A percentile compares a stretch with the other conserved stretches of the same genome.
Evolutionary conservation across 1,140 invertebrate genomes (phyloP).

Genomic region (Meloidogyne hapla): DNA sequence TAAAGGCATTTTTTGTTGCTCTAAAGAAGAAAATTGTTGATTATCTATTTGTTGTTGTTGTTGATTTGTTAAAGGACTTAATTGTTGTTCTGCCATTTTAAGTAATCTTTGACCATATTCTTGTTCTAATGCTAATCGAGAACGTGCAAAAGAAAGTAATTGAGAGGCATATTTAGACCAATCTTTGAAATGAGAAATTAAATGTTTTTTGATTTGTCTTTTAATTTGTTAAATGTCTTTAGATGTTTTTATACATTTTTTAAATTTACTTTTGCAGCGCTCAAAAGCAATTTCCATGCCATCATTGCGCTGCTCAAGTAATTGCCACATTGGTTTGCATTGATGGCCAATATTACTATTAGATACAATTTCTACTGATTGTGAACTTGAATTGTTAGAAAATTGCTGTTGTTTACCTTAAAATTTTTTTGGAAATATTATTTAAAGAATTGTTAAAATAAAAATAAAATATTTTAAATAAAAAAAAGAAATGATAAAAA

Average conservation of each 20-base stretch:
- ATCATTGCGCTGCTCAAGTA: slow-evolving; percentile 39
- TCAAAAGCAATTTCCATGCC: slow-evolving; percentile 51
- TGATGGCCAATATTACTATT: slow-evolving; percentile 24
- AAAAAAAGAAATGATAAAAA: background rate
- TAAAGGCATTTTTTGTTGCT: slow-evolving; percentile 44
- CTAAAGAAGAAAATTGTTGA: slow-evolving; percentile 33
- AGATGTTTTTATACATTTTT: too few relatives aligned
- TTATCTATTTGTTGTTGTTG: background rate
- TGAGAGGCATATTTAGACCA: slow-evolving; percentile 57
- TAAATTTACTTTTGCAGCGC: slow-evolving; percentile 35
- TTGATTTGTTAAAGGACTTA: background rate
- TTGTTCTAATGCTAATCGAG: slow-evolving; percentile 41
- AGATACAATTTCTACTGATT: background rate
- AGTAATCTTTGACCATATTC: slow-evolving; percentile 49
- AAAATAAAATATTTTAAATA: background rate
- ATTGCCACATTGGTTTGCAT: slow-evolving; percentile 33
- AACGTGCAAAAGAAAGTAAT: slow-evolving; percentile 48
- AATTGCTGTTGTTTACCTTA: slow-evolving; percentile 1
- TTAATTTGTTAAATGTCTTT: too few relatives aligned
- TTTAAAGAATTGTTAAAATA: too few relatives aligned
- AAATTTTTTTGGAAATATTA: too few relatives aligned
- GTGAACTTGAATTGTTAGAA: background rate
- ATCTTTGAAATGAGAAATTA: slow-evolving; percentile 2
- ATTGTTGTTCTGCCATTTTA: slow-evolving; percentile 46
- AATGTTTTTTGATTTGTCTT: too few relatives aligned